phyloP scores from a whole-genome alignment of 1,140 invertebrate genomes.

The Pseudomyrmex pallidus region DNA sequence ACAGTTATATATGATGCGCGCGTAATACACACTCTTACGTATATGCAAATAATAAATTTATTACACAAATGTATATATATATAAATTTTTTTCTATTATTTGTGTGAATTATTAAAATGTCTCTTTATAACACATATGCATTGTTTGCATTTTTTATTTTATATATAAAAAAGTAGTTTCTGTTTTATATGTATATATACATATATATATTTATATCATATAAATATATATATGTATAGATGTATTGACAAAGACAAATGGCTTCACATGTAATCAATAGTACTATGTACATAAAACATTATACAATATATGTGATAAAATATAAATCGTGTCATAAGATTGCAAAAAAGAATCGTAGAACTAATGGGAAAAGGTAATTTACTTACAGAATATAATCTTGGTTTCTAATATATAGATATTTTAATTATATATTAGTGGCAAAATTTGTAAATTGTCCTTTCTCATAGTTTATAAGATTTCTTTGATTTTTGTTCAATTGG shows the following conservation, averaged over 20 bases:
- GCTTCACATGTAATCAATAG: no score
- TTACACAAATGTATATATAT: neutral
- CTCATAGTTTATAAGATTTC: conserved; percentile 17
- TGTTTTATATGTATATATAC: neutral
- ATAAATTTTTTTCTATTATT: neutral
- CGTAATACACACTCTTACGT: neutral
- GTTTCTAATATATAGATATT: conserved; percentile 32
- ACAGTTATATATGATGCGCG: neutral
- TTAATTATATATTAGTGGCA: conserved; percentile 37
- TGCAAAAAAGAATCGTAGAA: neutral
- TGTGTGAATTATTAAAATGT: neutral
- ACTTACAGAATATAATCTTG: neutral
- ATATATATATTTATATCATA: neutral
- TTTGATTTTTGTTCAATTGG: conserved; percentile 2
- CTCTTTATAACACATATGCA: neutral
- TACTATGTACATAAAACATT: no score
- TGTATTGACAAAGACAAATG: no score
- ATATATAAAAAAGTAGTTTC: neutral
- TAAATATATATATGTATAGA: neutral
- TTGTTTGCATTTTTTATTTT: conserved; percentile 15
- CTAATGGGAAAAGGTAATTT: conserved; percentile 10
- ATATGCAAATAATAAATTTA: conserved; percentile 33
- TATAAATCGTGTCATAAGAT: conserved; percentile 1
- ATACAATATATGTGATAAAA: conserved; percentile 30
- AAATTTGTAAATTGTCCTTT: neutral